Evolutionary conservation across 2,113 vertebrate species (phyloP), one percentile per base, ranked within the genome.

Genomic region (Sander vitreus): DNA sequence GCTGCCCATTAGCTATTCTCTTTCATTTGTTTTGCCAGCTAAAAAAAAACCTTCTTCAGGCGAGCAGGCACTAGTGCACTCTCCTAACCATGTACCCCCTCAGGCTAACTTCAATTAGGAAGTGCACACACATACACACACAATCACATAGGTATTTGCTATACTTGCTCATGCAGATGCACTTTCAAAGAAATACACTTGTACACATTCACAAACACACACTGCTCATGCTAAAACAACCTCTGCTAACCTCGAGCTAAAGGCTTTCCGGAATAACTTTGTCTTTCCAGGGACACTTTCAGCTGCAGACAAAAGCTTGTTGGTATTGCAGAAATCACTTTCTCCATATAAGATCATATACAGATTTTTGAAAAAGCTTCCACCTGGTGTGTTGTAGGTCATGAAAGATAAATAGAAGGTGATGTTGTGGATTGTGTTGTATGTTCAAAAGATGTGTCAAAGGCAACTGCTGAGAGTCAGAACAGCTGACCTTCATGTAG

Each of bases 1-100:
- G 75, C 63, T 85, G 27, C 39, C 80, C 69, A 80, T 90, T 81
- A 89, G 64, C 72, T 68, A 89, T 87, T 91, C 79, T 88, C 58
- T 92, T 90, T 90, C 60, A 88, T 86, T 87, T 73, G 71, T 84
- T 60, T 84, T 55, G 76, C 62, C 47, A 68, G 27, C 53, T 84
- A 75, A 81, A 58, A 54, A 54, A 69, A 73, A 80, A 39, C 36
- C 33, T 64, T 78, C 80, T 78, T 47, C 83, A 75, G 81, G 59
- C 58, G 55, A 64, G 47, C 69, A 66, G 48, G 23, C 50, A 64
- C n/a, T 19, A 43, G 43, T 68, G 45, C 53, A 43, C 75, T 83
- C 39, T 50, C 5, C 43, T 71, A 64, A 60, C 72, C 72, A 58
- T 57, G n/a, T 43, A 43, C 39, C 10, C 39, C 43, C 23, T 57